Base-by-base conservation (phyloP, 2,113 vertebrate species). In the Xiphophorus couchianus region DNA sequence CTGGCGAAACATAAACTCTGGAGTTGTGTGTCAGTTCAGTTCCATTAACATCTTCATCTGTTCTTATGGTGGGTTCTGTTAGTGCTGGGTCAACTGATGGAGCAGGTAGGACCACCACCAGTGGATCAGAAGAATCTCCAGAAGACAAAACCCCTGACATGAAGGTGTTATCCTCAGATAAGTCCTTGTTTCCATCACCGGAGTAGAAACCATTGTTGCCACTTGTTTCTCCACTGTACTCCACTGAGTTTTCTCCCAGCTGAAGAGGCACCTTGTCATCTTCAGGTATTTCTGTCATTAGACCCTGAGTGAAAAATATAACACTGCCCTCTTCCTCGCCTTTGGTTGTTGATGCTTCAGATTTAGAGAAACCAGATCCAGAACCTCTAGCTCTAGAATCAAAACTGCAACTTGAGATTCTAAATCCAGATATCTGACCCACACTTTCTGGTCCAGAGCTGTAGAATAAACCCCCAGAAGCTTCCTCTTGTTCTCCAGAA, bases 391-490 rank as follows among this genome's bases (percentile, higher is more conserved):
- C 84, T 44, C 74, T 79, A 71, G 87, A 85, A 3, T 76, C 86
- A 68, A 76, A 84, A 61, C 51, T 19, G 78, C 93, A 89, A 17
- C 89, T 93, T 70, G 93, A 94, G 89, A 11, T 91, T 82, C 92
- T 94, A 75, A 62, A 83, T 80, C 95, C 94, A 79, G 95, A 89
- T 12, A 80, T 1, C 35, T 66, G 37, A 44, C 2, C 86, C 42
- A 73, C 79, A 63, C 83, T 86, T 69, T 74, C 81, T 13, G 74
- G 63, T 68, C 76, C 86, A 62, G 86, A 90, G 58, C 74, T 86
- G 76, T 95, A 88, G 77, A 95, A 90, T 80, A 94, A 82, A 62
- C 90, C 0, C 27, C 94, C 96, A 4, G 96, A 96, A 3, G 95
- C 89, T 69, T 97, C 97, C 75, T 97, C 94, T 0, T 33, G 62